Base-by-base conservation (phyloP, 2,888 invertebrate species). In the Agriopis aurantiaria region DNA sequence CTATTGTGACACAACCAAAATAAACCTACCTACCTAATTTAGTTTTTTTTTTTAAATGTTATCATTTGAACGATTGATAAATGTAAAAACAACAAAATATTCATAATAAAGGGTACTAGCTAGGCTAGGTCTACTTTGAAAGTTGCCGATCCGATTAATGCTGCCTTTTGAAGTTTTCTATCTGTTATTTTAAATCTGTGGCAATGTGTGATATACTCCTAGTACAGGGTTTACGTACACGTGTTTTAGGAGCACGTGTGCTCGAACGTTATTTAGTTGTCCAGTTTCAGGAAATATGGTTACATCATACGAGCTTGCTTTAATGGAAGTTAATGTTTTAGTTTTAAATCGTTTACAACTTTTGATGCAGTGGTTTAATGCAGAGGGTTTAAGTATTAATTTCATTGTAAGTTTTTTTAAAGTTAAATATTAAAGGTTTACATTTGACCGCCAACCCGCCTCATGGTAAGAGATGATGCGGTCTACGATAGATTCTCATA, bases 281-380 rank as follows among this genome's bases (percentile, higher is more conserved):
- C 43, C 61, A 69, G 70, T 73, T 69, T 56, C 72, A 58, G 75
- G 76, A 72, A 76, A 75, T 73, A 71, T 63, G 69, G 60, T 58
- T 63, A 63, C 66, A 64, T 71, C 55, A 70, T 68, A 62, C 59
- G 65, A 62, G 71, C 65, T 69, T 61, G 68, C 61, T 74, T 73
- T 77, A 75, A 74, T 75, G 73, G 70, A 72, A 74, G 72, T 74
- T 74, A 67, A 73, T 71, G 65, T 68, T 63, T 57, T 65, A 75
- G 70, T 74, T 73, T 76, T 72, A 72, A 65, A 73, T 66, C 72
- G 65, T 68, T 71, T 69, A 53, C 41, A 12, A 41, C 40, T 66
- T 68, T 51, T 58, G 65, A 49, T 66, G 61, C 61, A 43, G 52
- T 10, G 23, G 51, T 60, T 57, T 56, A 17, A 49, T 33, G 63